A percentile compares a stretch with the other conserved stretches of the same genome.
Conservation (phyloP, 2,797 vertebrate species). For the Lagorchestes hirsutus region DNA sequence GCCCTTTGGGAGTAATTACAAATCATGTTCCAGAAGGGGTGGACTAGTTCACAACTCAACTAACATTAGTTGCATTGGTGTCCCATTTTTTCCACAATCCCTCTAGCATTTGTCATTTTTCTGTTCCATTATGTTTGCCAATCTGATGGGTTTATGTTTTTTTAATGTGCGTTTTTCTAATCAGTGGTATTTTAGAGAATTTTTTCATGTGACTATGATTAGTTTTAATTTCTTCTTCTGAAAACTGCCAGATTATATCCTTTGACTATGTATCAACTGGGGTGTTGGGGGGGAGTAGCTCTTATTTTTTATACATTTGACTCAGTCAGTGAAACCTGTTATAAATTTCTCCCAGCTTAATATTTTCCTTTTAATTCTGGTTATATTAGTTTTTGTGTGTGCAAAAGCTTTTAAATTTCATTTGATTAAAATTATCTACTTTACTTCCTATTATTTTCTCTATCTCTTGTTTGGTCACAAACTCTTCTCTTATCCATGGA, state of each 20-base stretch:
- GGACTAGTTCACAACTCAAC: background rate
- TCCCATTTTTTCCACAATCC: background rate
- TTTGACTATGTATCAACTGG: background rate
- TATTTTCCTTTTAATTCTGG: background rate
- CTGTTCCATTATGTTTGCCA: background rate
- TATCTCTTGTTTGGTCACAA: background rate
- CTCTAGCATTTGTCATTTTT: background rate
- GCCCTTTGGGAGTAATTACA: background rate
- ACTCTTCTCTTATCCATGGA: background rate
- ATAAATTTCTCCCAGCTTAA: background rate
- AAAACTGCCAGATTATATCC: background rate
- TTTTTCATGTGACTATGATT: background rate
- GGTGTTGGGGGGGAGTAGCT: no score
- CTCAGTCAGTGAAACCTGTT: background rate
- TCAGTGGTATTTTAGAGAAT: background rate
- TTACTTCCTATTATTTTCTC: background rate
- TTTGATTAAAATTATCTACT: background rate
- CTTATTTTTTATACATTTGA: background rate
- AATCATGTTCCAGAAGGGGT: background rate
- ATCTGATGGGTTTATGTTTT: background rate
- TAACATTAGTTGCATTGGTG: background rate
- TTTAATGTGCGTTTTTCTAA: background rate
- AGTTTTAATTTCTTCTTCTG: background rate
- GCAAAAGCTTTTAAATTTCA: background rate
- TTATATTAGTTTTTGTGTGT: background rate